Conservation (phyloP, 2,797 vertebrate genomes). For the Sciaenops ocellatus region DNA sequence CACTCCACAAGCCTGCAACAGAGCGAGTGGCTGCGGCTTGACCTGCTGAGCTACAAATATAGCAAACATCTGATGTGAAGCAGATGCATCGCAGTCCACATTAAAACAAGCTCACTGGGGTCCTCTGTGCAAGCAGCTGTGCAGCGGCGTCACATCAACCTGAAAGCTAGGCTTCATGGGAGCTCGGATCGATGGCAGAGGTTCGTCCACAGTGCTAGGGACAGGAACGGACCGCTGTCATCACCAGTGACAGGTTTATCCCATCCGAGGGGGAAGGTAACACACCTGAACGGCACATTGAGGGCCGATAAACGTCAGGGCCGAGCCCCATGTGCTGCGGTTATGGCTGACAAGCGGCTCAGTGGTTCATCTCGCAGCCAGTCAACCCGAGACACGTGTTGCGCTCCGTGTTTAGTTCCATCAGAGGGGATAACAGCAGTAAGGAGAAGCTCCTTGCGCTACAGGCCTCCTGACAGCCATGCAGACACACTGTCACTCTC, state of each 20-base stretch:
- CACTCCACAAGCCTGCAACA: constrained; percentile 45
- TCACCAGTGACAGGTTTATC: constrained; percentile 73
- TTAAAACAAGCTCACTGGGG: constrained; percentile 37
- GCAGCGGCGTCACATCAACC: constrained; percentile 29
- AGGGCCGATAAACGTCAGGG: constrained; percentile 76
- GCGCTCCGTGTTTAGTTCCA: constrained; percentile 41
- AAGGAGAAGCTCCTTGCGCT: constrained; percentile 1
- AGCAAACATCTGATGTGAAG: constrained; percentile 60
- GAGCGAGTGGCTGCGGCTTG: constrained; percentile 51
- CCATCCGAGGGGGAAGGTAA: constrained; percentile 62
- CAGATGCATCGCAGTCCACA: constrained; percentile 45
- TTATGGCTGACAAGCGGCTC: constrained; percentile 74
- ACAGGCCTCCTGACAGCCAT: constrained; percentile 17
- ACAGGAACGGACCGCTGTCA: constrained; percentile 6
- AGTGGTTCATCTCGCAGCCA: constrained; percentile 62
- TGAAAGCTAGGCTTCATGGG: constrained; percentile 32
- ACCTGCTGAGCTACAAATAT: constrained; percentile 58
- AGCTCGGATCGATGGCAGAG: constrained; percentile 41
- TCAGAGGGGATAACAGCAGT: constrained; percentile 26
- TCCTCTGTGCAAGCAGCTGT: constrained; percentile 5
- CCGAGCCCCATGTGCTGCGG: constrained; percentile 32
- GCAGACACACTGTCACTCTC: background rate
- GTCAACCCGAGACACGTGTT: constrained; percentile 47
- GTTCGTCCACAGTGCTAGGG: constrained; percentile 23
- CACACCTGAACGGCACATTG: constrained; percentile 53